phyloP scores from a whole-genome alignment of 1,140 invertebrate genomes.

The Monochamus saltuarius region DNA sequence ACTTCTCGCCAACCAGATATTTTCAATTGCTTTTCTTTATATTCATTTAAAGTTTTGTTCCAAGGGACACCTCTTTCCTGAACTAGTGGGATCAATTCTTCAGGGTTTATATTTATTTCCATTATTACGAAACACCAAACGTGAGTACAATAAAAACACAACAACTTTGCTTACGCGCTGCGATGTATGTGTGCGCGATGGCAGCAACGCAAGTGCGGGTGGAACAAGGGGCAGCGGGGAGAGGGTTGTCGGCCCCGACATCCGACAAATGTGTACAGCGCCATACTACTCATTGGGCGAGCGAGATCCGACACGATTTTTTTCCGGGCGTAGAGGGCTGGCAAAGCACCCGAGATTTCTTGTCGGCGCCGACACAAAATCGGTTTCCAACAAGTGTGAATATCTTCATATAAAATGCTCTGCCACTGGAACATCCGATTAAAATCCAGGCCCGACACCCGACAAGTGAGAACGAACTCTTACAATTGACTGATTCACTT shows the following conservation, averaged over 20 bases:
- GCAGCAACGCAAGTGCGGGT: neutral
- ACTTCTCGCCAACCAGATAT: neutral
- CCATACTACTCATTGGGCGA: neutral
- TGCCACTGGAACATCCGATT: too few relatives aligned
- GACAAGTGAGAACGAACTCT: too few relatives aligned
- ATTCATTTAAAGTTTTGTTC: constrained; percentile 14
- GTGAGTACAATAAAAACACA: constrained; percentile 5
- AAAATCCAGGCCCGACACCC: too few relatives aligned
- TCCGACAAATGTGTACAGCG: constrained; percentile 4
- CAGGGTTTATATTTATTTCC: constrained; percentile 12
- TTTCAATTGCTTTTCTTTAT: constrained; percentile 11
- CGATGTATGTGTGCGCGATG: neutral
- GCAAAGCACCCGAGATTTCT: neutral
- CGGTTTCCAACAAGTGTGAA: constrained; percentile 1
- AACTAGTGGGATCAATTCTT: constrained; percentile 15
- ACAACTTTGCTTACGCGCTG: neutral
- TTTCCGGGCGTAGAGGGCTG: neutral
- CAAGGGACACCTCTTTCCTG: constrained; percentile 16
- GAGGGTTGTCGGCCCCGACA: constrained; percentile 2
- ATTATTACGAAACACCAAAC: constrained; percentile 11
- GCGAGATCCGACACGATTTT: constrained; percentile 7
- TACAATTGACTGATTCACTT: too few relatives aligned
- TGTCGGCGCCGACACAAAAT: constrained; percentile 6
- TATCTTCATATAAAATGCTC: constrained; percentile 3
- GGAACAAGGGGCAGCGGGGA: neutral